phyloP scores from a whole-genome alignment of 2,113 vertebrate genomes.

The Halcyon malimbica region DNA sequence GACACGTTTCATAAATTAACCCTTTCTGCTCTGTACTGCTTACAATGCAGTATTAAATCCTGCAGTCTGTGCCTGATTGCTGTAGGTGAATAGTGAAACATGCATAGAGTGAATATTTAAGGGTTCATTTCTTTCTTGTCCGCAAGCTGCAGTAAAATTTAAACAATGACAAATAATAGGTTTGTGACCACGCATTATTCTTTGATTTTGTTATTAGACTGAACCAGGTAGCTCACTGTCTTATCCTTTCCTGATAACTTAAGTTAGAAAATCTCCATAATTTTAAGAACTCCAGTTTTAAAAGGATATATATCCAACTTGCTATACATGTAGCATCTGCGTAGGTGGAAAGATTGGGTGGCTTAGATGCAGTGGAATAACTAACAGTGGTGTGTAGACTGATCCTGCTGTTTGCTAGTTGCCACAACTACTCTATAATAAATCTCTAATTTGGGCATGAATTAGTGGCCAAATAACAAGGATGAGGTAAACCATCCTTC shows the following conservation, averaged over 20 bases:
- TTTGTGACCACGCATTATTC: neutral
- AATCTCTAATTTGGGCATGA: neutral
- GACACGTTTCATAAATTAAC: conserved; percentile 25
- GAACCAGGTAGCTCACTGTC: neutral
- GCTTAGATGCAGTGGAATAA: neutral
- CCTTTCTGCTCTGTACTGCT: neutral
- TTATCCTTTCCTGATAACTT: neutral
- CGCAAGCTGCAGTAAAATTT: conserved; percentile 12
- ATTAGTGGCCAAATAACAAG: neutral
- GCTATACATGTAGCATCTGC: neutral
- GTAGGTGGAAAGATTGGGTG: neutral
- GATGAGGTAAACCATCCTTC: neutral
- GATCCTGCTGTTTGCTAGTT: neutral
- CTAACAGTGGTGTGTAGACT: neutral
- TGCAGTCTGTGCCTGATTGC: neutral
- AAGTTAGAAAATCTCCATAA: neutral
- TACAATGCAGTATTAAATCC: neutral
- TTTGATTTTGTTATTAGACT: conserved; percentile 3
- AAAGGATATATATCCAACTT: neutral
- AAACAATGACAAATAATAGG: conserved; percentile 24
- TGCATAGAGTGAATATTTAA: neutral
- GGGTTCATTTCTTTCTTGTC: conserved; percentile 13
- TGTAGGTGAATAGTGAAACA: neutral
- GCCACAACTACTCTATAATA: neutral
- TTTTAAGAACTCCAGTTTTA: neutral